Base-by-base conservation (phyloP, 2,797 vertebrate species). In the Myotis vivesi region DNA sequence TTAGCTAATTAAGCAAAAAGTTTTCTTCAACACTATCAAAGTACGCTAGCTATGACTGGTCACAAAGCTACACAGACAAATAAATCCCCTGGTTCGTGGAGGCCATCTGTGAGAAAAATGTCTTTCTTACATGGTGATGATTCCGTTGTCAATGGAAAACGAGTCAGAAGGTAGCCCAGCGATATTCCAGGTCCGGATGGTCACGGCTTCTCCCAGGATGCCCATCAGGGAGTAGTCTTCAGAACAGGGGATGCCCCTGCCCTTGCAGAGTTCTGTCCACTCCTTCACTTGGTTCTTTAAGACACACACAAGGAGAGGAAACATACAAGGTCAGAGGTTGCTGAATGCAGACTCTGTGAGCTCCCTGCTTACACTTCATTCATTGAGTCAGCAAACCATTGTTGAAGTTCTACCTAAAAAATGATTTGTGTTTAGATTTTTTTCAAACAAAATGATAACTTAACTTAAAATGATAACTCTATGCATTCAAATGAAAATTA, bases 61-160 rank as follows among this genome's bases (percentile, higher is more conserved):
- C 25, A 38, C 25, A 95, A 95, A 92, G 25, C 16, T 51, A 5
- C 64, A 22, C 46, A 82, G 77, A 81, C 46, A 90, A 85, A 81
- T 51, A 73, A 53, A 75, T 59, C n/a, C 41, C n/a, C 41, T 69
- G 28, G 57, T 53, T 44, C 62, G n/a, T 2, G 88, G 33, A 73
- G 19, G 41, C 23, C 0, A 46, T 15, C 62, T 77, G 16, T 44
- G 22, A 87, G 33, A 38, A 75, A 75, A 77, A n/a, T 11, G 36
- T 86, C 81, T 72, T 93, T 98, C 99, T 99, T 97, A 99, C 99
- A 98, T 99, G 95, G 99, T 99, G 92, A 99, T 99, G 96, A 99
- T 99, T 51, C 98, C 99, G 5, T 99, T 99, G 96, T 99, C 99
- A 87, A 99, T 98, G 81, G 99, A 99, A 97, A 99, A 99, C 25